Conservation (phyloP, 2,888 invertebrate species). For the Cheiracanthium punctorium region DNA sequence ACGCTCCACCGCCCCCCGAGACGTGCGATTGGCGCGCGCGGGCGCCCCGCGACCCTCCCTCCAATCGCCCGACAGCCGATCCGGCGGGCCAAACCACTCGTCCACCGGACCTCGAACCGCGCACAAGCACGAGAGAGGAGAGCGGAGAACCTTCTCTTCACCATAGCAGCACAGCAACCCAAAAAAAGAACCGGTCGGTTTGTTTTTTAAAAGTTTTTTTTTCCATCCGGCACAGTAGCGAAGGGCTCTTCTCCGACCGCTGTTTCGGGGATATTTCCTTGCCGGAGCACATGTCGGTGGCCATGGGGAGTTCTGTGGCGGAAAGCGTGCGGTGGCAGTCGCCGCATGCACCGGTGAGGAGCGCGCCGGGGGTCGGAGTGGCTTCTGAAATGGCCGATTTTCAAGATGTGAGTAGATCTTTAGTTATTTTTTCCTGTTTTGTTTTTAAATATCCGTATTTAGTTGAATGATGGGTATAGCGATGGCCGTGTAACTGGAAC, state of each 20-base stretch:
- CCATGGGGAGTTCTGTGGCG: slow-evolving; percentile 50
- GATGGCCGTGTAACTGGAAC: no score
- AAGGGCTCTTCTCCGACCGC: not conserved
- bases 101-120: slow-evolving; percentile 5
- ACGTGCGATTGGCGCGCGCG: slow-evolving; percentile 66
- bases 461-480: no score
- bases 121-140: not conserved
- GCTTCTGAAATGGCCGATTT: slow-evolving; percentile 69
- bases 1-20: slow-evolving; percentile 54
- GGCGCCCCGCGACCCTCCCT: no score
- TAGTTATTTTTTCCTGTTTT: not conserved
- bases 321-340: slow-evolving; percentile 50
- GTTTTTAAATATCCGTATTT: no score
- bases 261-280: not conserved
- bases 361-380: slow-evolving; percentile 47
- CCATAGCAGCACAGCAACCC: no score
- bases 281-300: slow-evolving; percentile 55
- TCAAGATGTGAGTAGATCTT: slow-evolving; percentile 62
- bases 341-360: slow-evolving; percentile 42
- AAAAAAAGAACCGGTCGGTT: no score
- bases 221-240: not conserved
- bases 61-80: slow-evolving; percentile 1
- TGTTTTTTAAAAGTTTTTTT: not conserved
- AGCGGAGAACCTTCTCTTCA: no score
- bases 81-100: not conserved